These are phyloP conservation scores for Alloplasta piceator DNA, from an alignment of 2,888 invertebrate genomes.

Conservation along the genomic window DNA sequence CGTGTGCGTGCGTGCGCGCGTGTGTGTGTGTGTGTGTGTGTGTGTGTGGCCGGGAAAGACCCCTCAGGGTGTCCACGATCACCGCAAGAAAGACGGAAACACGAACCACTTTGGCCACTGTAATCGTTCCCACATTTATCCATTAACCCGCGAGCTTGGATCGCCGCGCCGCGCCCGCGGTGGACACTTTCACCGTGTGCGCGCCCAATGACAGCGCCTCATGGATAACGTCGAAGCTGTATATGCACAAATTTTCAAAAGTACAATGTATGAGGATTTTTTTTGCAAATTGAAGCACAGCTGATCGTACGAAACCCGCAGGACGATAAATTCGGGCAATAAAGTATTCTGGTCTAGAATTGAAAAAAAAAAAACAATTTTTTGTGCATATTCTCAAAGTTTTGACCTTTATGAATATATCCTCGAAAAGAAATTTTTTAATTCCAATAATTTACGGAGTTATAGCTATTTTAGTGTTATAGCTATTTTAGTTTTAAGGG, in stretches of 20 bases:
- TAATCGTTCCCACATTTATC: constrained; percentile 63
- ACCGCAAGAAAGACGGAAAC: constrained; percentile 54
- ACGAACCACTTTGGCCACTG: constrained; percentile 60
- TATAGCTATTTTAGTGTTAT: too few species aligned
- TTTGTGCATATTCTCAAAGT: too few species aligned
- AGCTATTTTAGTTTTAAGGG: too few species aligned
- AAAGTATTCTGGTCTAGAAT: constrained; percentile 49
- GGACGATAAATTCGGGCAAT: constrained; percentile 75
- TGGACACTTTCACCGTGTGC: constrained; percentile 59
- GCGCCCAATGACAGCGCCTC: constrained; percentile 1
- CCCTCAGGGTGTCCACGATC: constrained; percentile 53
- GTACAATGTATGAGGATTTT: not conserved
- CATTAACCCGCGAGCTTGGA: constrained; percentile 53
- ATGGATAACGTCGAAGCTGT: constrained; percentile 56
- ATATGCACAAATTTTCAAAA: constrained; percentile 4
- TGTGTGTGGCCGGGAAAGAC: constrained; percentile 46
- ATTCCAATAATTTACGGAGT: too few species aligned
- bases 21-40: constrained; percentile 13
- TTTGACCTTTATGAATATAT: too few species aligned
- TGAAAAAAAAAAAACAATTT: too few species aligned
- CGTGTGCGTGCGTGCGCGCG: constrained; percentile 7
- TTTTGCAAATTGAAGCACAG: constrained; percentile 22
- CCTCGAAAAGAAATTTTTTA: too few species aligned
- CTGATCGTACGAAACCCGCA: constrained; percentile 58
- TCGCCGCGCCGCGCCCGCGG: constrained; percentile 20